A percentile compares a stretch with the other conserved stretches of the same genome.
These are phyloP conservation scores for Cathartes aura DNA, from an alignment of 2,113 vertebrate species.

Conservation along the genomic window DNA sequence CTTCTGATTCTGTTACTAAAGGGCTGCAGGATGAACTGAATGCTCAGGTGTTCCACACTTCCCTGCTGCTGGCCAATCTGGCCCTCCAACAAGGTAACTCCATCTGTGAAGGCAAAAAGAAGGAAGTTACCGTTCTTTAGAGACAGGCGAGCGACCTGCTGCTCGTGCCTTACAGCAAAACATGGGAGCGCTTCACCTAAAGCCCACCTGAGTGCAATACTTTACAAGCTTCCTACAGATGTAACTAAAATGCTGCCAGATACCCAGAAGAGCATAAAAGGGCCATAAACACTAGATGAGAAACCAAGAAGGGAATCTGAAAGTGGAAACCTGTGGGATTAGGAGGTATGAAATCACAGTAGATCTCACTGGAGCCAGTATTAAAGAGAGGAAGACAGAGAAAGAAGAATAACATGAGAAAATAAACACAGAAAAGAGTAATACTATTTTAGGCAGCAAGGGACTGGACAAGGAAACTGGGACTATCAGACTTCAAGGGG, in stretches of 20 bases:
- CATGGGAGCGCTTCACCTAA: not conserved
- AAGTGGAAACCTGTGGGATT: not conserved
- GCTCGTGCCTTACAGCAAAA: not conserved
- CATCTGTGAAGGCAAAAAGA: not conserved
- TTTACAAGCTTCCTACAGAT: not conserved
- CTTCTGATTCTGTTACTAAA: not conserved
- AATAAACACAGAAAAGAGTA: not conserved
- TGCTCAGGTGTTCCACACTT: not conserved
- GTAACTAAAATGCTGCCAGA: not conserved
- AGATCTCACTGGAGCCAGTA: not conserved
- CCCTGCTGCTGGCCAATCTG: not conserved
- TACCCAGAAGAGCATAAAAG: not conserved
- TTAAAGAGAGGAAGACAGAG: not conserved
- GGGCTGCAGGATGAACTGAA: not conserved
- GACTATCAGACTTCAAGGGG: not conserved
- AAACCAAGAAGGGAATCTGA: not conserved
- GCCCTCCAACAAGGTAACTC: not conserved
- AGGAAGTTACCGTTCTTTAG: not conserved
- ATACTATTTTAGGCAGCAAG: not conserved
- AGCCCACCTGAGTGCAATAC: not conserved
- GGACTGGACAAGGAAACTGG: not conserved
- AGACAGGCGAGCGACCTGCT: fast-evolving
- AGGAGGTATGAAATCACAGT: not conserved
- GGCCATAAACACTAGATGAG: not conserved
- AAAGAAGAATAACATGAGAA: not conserved